A percentile compares a stretch with the other conserved stretches of the same genome.
These are phyloP conservation scores for Penaeus chinensis DNA, from an alignment of 1,140 invertebrate species.

Conservation along the genomic window DNA sequence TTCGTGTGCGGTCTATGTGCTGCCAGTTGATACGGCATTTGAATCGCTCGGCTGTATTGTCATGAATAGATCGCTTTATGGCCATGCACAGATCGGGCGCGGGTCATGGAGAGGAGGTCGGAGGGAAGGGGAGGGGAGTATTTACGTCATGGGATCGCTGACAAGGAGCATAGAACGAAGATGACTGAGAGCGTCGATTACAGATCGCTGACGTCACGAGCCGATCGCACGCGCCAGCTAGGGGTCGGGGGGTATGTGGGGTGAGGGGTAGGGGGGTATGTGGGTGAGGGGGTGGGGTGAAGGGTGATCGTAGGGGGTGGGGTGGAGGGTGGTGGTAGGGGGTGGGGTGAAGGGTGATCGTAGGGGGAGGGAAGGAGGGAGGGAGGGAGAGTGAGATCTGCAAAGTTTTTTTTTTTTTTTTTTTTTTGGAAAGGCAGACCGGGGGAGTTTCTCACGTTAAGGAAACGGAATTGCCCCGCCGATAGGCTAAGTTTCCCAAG, in stretches of 20 bases:
- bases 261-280: too few species aligned
- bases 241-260: too few species aligned
- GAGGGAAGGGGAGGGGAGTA: neutral
- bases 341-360: neutral
- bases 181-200: too few species aligned
- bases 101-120: neutral
- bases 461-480: too few species aligned
- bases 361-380: neutral
- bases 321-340: neutral
- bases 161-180: too few species aligned
- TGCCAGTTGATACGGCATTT: neutral
- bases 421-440: too few species aligned
- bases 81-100: neutral
- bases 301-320: neutral
- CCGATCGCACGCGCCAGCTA: too few species aligned
- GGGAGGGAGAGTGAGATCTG: constrained; percentile 1
- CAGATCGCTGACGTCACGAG: too few species aligned
- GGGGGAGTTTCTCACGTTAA: too few species aligned
- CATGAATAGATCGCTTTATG: neutral
- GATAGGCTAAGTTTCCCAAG: too few species aligned
- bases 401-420: too few species aligned
- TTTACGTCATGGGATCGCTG: too few species aligned
- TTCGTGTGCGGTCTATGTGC: neutral
- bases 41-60: neutral
- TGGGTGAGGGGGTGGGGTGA: neutral